These are phyloP conservation scores for Heterotis niloticus DNA, from an alignment of 2,113 vertebrate species.

Conservation along the genomic window DNA sequence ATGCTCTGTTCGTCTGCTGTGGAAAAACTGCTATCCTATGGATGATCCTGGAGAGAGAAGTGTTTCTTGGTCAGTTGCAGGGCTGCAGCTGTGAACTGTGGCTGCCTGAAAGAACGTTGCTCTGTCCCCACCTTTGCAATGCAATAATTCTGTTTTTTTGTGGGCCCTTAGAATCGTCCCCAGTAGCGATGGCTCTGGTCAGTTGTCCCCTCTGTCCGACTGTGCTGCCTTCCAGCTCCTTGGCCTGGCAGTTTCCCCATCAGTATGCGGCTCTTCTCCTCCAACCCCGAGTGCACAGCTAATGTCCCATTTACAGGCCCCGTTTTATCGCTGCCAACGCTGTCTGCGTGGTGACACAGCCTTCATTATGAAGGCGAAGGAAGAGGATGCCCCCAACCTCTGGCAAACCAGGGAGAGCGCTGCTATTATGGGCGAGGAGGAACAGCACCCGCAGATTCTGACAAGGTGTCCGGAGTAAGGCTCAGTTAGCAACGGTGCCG, in stretches of 20 bases:
- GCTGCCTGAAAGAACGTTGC: no score
- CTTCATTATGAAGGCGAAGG: neutral
- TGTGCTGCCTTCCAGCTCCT: neutral
- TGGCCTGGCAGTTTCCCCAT: neutral
- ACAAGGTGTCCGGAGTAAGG: slow-evolving; percentile 15
- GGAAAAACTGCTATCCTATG: no score
- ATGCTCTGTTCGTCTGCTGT: no score
- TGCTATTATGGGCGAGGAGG: neutral
- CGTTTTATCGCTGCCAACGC: neutral
- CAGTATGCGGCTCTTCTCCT: neutral
- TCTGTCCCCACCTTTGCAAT: no score
- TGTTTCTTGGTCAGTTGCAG: no score
- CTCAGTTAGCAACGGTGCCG: neutral
- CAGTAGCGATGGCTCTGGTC: neutral
- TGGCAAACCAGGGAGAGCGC: neutral
- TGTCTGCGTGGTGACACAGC: neutral
- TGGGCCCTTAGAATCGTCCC: no score
- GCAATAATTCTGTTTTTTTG: no score
- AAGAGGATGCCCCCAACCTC: neutral
- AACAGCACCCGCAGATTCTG: neutral
- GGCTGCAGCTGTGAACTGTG: no score
- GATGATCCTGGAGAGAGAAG: no score
- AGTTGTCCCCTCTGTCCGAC: neutral
- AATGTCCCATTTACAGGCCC: neutral
- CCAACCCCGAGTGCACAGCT: neutral